Evolutionary conservation across 2,113 vertebrate genomes (phyloP).

Genomic region (Ellobius talpinus): DNA sequence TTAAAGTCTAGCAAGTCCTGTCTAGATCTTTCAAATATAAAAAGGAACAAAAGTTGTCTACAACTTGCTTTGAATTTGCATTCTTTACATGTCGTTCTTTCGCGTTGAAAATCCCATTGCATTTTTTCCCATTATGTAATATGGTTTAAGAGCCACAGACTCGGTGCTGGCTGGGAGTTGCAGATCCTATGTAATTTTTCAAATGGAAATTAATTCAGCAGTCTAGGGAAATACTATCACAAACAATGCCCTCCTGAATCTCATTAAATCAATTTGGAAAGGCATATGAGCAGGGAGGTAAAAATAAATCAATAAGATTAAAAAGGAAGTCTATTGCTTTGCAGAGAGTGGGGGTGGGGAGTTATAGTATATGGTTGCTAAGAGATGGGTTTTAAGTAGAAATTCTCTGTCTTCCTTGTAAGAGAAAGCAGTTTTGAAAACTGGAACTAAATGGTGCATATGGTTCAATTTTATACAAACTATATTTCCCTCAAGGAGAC

Average conservation of each 20-base stretch:
- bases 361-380: slow-evolving; percentile 70
- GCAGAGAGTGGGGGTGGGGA: neutral
- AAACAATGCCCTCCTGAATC: slow-evolving; percentile 76
- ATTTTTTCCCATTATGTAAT: slow-evolving; percentile 54
- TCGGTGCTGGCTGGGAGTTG: slow-evolving; percentile 25
- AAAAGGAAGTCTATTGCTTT: slow-evolving; percentile 72
- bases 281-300: slow-evolving; percentile 74
- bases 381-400: slow-evolving; percentile 67
- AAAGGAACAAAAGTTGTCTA: neutral
- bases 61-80: slow-evolving; percentile 8
- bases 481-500: slow-evolving; percentile 56
- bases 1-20: slow-evolving; percentile 2
- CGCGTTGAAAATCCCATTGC: neutral
- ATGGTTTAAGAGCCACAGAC: slow-evolving; percentile 25
- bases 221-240: slow-evolving; percentile 80
- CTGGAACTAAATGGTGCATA: slow-evolving; percentile 61
- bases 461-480: slow-evolving; percentile 70
- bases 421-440: slow-evolving; percentile 56
- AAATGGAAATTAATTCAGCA: slow-evolving; percentile 83
- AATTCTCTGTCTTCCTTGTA: slow-evolving; percentile 69
- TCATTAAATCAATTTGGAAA: slow-evolving; percentile 80
- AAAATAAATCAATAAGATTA: slow-evolving; percentile 81
- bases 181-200: slow-evolving; percentile 74
- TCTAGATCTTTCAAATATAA: neutral
- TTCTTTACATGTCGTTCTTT: slow-evolving; percentile 43